phyloP scores from a whole-genome alignment of 2,888 invertebrate species.

The Aspidapion aeneum region DNA sequence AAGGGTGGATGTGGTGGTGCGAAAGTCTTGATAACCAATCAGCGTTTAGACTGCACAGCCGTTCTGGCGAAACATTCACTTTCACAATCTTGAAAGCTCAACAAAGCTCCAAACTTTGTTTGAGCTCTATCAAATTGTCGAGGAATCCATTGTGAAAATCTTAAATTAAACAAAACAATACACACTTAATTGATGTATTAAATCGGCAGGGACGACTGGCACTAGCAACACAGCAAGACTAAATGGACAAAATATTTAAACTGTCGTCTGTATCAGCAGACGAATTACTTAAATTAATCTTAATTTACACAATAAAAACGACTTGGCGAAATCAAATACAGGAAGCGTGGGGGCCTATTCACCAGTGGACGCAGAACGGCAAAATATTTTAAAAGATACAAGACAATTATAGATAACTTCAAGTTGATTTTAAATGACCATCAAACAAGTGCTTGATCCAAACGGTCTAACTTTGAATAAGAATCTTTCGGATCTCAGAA shows the following conservation, averaged over 20 bases:
- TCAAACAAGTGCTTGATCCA: too few species aligned
- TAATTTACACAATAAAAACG: conserved; percentile 38
- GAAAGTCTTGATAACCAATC: conserved; percentile 15
- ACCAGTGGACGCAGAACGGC: neutral
- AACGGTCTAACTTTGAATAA: too few species aligned
- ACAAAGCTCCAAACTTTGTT: neutral
- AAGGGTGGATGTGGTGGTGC: conserved; percentile 24
- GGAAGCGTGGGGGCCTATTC: neutral
- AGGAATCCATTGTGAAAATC: neutral
- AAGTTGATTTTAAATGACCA: too few species aligned
- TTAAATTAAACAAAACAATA: neutral
- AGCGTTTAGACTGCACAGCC: conserved; percentile 31
- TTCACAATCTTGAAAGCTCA: neutral
- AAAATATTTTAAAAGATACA: neutral
- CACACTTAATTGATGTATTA: conserved; percentile 3
- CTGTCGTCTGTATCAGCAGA: conserved; percentile 29
- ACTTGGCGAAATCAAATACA: conserved; percentile 19
- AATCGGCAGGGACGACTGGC: neutral
- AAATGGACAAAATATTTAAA: conserved; percentile 25
- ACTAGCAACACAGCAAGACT: conserved; percentile 21
- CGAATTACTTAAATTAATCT: conserved; percentile 42
- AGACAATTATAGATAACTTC: too few species aligned
- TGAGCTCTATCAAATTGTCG: neutral
- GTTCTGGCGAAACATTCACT: conserved; percentile 42
- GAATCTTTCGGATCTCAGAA: too few species aligned